Percentiles rank a stretch among this genome's conserved stretches.
Conservation (phyloP, 2,797 vertebrate genomes). For the Austrolebias charrua region DNA sequence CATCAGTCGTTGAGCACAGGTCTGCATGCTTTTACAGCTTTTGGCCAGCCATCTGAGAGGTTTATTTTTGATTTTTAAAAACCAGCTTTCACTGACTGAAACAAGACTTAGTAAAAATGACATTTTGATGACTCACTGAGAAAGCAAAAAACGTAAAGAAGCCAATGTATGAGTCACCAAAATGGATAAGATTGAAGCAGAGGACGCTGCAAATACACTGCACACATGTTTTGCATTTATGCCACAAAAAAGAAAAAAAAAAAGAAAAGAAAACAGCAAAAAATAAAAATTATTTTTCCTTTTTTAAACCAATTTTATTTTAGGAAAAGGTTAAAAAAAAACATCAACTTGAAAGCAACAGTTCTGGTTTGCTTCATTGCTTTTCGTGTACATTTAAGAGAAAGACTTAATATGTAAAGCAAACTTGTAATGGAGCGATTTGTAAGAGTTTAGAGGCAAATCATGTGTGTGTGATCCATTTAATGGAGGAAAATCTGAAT, state of each 20-base stretch:
- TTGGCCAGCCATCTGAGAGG: constrained; percentile 4
- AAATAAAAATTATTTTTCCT: constrained; percentile 1
- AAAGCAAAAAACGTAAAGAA: neutral
- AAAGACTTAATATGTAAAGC: constrained; percentile 5
- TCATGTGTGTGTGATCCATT: constrained; percentile 31
- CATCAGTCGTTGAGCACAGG: constrained; percentile 4
- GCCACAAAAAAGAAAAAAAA: neutral
- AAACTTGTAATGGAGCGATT: constrained; percentile 24
- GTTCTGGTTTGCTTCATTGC: neutral
- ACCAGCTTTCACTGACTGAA: constrained; percentile 18
- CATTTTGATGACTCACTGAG: constrained; percentile 24
- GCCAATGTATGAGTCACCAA: constrained; percentile 7
- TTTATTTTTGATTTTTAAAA: constrained; percentile 11
- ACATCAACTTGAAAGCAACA: constrained; percentile 8
- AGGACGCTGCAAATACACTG: neutral
- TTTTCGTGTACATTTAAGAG: constrained; percentile 12
- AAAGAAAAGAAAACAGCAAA: neutral
- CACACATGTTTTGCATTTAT: constrained; percentile 7
- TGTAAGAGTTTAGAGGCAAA: constrained; percentile 38
- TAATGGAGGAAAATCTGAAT: constrained; percentile 37
- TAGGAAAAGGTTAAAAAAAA: neutral
- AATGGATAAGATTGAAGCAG: constrained; percentile 6
- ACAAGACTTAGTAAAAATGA: constrained; percentile 12
- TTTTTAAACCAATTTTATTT: constrained; percentile 1
- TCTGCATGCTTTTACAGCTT: constrained; percentile 10